These are phyloP conservation scores for Puntigrus tetrazona DNA, from an alignment of 2,113 vertebrate species.

Conservation along the genomic window DNA sequence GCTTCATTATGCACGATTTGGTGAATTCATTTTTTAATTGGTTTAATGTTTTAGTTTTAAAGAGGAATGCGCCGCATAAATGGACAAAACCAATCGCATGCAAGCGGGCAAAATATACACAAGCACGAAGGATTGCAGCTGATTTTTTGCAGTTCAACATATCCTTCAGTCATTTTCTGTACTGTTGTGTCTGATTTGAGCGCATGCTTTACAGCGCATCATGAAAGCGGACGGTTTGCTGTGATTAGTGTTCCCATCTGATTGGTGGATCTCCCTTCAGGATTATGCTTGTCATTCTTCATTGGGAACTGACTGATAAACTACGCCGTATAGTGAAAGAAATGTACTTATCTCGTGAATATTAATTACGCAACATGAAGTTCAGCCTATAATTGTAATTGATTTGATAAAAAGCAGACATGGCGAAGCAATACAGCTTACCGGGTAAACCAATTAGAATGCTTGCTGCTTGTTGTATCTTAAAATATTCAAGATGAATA, in stretches of 20 bases:
- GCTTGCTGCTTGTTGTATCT: neutral
- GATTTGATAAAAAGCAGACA: neutral
- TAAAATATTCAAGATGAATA: conserved; percentile 26
- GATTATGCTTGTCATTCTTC: neutral
- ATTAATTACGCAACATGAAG: neutral
- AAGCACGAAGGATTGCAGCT: neutral
- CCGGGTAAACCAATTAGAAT: neutral
- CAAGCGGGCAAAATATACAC: neutral
- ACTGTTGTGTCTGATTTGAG: neutral
- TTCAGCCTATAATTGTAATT: neutral
- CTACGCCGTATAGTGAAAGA: neutral
- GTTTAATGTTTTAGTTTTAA: neutral
- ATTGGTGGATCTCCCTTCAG: neutral
- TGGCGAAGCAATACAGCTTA: neutral
- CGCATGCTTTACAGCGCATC: neutral
- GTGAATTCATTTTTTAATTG: neutral
- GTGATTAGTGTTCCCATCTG: neutral
- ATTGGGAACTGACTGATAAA: neutral
- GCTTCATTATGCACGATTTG: neutral
- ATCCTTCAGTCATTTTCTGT: neutral
- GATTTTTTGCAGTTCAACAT: neutral
- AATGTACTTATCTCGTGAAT: neutral
- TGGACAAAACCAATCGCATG: neutral
- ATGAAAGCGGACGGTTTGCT: neutral
- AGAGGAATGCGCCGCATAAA: neutral